Evolutionary conservation across 2,797 vertebrate genomes (phyloP).

Genomic region (Iguana delicatissima): DNA sequence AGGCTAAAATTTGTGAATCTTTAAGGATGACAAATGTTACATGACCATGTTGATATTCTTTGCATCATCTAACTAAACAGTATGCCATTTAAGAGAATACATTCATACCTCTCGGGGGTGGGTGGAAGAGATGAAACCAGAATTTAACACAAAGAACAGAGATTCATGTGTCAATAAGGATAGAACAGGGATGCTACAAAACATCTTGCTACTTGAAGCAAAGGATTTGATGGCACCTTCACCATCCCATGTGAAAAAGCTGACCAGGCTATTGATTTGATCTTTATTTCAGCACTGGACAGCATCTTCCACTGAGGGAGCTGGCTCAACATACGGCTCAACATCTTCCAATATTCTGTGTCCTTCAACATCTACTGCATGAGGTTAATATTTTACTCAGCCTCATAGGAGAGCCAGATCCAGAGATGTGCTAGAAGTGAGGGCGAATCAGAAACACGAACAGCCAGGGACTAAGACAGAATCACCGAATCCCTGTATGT

Average conservation of each 20-base stretch:
- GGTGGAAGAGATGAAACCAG: not conserved
- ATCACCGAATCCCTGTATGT: no score
- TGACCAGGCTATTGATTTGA: not conserved
- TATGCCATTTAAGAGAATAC: not conserved
- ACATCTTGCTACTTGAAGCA: not conserved
- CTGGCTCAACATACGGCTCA: no score
- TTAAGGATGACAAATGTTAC: conserved; percentile 43
- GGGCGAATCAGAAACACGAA: not conserved
- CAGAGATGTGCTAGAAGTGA: no score
- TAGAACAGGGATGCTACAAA: not conserved
- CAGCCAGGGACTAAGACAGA: not conserved
- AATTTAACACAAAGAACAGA: not conserved
- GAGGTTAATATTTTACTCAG: no score
- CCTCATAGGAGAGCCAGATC: not conserved
- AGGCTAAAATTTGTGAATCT: conserved; percentile 55
- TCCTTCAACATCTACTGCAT: no score
- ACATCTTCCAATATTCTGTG: no score
- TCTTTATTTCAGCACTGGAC: not conserved
- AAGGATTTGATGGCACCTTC: not conserved
- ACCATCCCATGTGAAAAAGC: not conserved
- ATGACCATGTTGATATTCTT: not conserved
- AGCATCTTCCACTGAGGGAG: no score
- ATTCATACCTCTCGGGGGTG: not conserved
- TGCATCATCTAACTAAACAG: not conserved
- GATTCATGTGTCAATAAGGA: not conserved